Conservation (phyloP, 2,888 invertebrate species). For the Dolichopus griseipennis region DNA sequence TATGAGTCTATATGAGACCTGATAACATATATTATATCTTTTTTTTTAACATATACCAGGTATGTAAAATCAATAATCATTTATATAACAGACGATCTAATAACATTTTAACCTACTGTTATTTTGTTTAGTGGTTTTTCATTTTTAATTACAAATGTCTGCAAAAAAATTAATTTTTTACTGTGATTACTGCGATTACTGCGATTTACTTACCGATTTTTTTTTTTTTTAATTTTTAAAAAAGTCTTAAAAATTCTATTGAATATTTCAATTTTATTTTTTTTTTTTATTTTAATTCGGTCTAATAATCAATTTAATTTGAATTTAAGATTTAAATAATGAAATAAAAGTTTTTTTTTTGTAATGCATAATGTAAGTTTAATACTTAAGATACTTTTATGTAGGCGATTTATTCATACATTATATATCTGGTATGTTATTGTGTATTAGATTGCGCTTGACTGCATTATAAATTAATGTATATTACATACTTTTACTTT, state of each 20-base stretch:
- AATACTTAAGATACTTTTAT: neutral
- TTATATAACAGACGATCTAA: too few relatives aligned
- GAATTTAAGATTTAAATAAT: neutral
- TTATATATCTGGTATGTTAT: neutral
- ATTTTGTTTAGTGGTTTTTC: too few relatives aligned
- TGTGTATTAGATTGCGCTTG: neutral
- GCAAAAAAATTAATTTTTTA: too few relatives aligned
- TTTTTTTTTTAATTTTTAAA: neutral
- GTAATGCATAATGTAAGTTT: neutral
- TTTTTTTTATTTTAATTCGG: neutral
- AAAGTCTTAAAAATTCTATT: neutral
- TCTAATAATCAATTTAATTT: neutral
- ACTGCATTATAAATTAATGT: too few relatives aligned
- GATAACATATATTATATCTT: neutral
- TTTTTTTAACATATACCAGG: too few relatives aligned
- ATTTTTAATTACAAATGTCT: too few relatives aligned
- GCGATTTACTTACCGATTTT: too few relatives aligned
- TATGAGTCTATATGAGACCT: neutral
- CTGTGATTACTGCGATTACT: too few relatives aligned
- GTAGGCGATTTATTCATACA: neutral
- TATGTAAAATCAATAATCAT: too few relatives aligned
- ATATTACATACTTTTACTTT: too few relatives aligned
- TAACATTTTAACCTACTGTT: too few relatives aligned
- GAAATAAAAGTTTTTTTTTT: neutral
- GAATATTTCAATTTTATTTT: too few relatives aligned